Percentiles rank a stretch among this genome's conserved stretches.
These are phyloP conservation scores for Anastrepha obliqua DNA, from an alignment of 1,140 invertebrate genomes.

Conservation along the genomic window DNA sequence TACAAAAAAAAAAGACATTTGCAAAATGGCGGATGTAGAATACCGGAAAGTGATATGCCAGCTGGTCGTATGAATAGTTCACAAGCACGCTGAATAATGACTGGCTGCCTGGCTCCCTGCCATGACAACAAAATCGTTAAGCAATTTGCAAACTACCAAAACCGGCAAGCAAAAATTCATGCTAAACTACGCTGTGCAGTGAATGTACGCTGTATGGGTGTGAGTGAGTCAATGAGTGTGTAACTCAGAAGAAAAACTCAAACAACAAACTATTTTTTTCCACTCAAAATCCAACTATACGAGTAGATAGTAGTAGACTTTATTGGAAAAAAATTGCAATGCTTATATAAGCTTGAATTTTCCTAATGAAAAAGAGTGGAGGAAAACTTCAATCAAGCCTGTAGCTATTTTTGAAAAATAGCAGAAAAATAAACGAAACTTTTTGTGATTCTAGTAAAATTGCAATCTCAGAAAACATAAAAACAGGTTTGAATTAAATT, in stretches of 20 bases:
- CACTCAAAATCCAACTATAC: too few species aligned
- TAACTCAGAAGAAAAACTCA: background rate
- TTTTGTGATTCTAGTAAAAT: background rate
- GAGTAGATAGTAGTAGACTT: background rate
- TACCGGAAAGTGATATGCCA: slow-evolving; percentile 8
- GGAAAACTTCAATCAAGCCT: background rate
- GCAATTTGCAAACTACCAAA: slow-evolving; percentile 42
- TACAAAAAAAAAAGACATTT: background rate
- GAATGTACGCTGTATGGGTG: background rate
- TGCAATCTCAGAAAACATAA: too few species aligned
- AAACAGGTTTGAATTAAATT: too few species aligned
- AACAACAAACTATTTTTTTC: background rate
- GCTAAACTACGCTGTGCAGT: background rate
- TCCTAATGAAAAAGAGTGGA: background rate
- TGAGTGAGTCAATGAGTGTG: background rate
- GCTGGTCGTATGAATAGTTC: background rate
- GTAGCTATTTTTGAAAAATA: background rate
- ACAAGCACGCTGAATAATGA: background rate
- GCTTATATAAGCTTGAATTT: background rate
- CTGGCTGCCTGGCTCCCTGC: slow-evolving; percentile 3
- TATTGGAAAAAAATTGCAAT: background rate
- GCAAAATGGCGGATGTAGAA: background rate
- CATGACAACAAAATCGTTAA: slow-evolving; percentile 13
- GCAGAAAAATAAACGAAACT: background rate
- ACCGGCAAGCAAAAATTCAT: background rate